Evolutionary conservation across 2,888 invertebrate species (phyloP), one percentile per base, ranked within the genome.

Genomic region (Lepidocyrtinus sp.): DNA sequence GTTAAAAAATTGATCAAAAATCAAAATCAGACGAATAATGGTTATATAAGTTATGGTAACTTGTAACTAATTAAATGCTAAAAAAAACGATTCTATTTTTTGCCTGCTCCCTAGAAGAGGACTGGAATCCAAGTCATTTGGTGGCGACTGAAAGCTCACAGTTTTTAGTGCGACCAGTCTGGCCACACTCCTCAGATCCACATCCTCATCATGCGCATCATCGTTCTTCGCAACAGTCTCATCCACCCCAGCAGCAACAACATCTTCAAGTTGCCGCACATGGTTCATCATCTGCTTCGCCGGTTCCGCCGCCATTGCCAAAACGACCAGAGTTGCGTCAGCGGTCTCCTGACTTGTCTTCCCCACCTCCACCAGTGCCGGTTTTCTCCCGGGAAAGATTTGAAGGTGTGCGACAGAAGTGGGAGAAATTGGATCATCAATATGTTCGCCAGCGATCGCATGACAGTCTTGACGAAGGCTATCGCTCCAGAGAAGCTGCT

Each of bases 101-200:
- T n/a, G n/a, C n/a, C n/a, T n/a, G n/a, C n/a, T 75, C 92, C 92
- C 7, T 91, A 94, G 94, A 94, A 89, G 94, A 94, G 87, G 94
- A 94, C 87, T 94, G 94, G 94, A 92, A 91, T 64, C 85, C 85
- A 36, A 85, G 83, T 82, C 85, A 85, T 24, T 75, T 86, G 46
- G 82, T 85, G 50, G 87, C 86, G 21, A 86, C 91, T 9, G 90
- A 90, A 81, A 89, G 89, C 36, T 88, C 90, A 1, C 87, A 90
- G 67, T 93, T 93, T 87, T 89, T 93, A 88, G 92, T 92, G 19
- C 87, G 88, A 76, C 87, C 88, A 36, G 84, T 82, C 7, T 87
- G 87, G 87, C 84, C 85, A 24, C 65, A 78, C 12, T 12, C 72
- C 12, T 12, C 63, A 1, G 67, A 73, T 15, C 62, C 76, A 9